Evolutionary conservation across 2,888 invertebrate genomes (phyloP), one percentile per base, ranked within the genome.

Genomic region (Tyria jacobaeae): DNA sequence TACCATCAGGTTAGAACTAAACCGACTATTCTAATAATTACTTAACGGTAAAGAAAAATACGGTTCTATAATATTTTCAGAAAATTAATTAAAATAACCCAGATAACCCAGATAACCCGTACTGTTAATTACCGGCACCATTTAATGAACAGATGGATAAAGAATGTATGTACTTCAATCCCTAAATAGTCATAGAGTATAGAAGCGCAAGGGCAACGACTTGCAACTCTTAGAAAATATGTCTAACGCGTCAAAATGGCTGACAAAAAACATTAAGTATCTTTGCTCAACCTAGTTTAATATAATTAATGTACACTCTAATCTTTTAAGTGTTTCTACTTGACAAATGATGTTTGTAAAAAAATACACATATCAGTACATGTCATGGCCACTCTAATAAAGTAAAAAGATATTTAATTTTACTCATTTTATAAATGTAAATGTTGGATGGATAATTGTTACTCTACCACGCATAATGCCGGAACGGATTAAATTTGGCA

Each of bases 191-290:
- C 31, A 48, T 56, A 37, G 31, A 27, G 25, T 15, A 37, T 55
- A 55, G n/a, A 35, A 56, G 2, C 17, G 27, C 9, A 24, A 57
- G 62, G 62, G 62, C 59, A 65, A 59, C 50, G 60, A 64, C 69
- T 54, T 55, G 14, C 25, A 27, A 60, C 50, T 67, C 62, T 66
- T 47, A 48, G 31, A 62, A n/a, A 63, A 47, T 57, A 39, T 71
- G 54, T 52, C 59, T 57, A 57, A 57, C 51, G 47, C 41, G 47
- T 47, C 17, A 44, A 51, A 62, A 54, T 10, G 21, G 35, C 4
- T 52, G 59, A 75, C 51, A 70, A 75, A 71, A 69, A 70, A 66
- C 62, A 15, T 50, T 50, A 55, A 49, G 31, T 41, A 39, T 41
- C 49, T 48, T 53, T 37, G 14, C 48, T 41, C 44, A 62, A 51